Conservation (phyloP, 2,797 vertebrate genomes). For the Micrastur ruficollis region DNA sequence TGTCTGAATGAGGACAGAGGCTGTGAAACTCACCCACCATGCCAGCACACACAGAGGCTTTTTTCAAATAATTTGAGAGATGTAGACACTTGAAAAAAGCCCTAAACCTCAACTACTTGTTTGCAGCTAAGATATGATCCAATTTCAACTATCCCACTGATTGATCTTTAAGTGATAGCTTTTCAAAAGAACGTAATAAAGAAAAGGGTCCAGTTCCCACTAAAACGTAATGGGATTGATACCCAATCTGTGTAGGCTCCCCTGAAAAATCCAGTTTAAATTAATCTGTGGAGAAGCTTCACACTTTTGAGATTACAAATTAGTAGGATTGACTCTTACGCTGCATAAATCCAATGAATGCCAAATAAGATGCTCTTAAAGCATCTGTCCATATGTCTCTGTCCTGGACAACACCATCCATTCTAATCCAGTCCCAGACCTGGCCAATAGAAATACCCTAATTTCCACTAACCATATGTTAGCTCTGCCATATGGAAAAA, state of each 20-base stretch:
- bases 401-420: neutral
- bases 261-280: constrained; percentile 30
- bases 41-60: neutral
- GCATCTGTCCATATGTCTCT: neutral
- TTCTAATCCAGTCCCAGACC: constrained; percentile 14
- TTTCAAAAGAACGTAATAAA: constrained; percentile 7
- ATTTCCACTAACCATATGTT: constrained; percentile 25
- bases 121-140: neutral
- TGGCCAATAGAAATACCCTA: neutral
- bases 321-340: neutral
- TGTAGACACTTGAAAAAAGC: neutral
- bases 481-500: constrained; percentile 42
- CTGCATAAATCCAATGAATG: neutral
- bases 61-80: constrained; percentile 4
- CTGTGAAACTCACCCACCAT: neutral
- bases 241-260: neutral
- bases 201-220: neutral
- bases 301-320: neutral
- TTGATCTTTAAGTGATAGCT: constrained; percentile 18
- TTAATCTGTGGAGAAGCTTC: neutral
- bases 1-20: neutral
- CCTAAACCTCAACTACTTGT: neutral
- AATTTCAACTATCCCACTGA: constrained; percentile 21
- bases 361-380: constrained; percentile 10
- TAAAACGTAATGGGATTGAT: constrained; percentile 23